Evolutionary conservation across 2,797 vertebrate species (phyloP), one percentile per base, ranked within the genome.

Genomic region (Lagodon rhomboides): DNA sequence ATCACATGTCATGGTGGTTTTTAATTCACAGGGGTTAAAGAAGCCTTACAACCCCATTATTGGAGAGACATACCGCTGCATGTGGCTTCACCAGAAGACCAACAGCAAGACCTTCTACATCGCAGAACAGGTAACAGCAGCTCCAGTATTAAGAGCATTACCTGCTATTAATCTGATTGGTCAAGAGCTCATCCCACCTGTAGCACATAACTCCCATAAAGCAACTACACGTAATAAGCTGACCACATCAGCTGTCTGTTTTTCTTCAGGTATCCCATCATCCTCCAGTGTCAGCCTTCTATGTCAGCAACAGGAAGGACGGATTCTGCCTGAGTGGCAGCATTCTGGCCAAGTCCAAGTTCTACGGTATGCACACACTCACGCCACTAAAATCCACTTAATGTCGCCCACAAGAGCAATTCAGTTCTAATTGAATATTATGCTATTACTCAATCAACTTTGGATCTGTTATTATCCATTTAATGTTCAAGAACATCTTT

Each of bases 41-140:
- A 99, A 99, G 94, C 98, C 98, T 1, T 99, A 99, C 86, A 99
- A 99, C 89, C 98, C 98, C 68, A 99, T 99, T 71, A 96, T 99
- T 23, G 98, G 98, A 66, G 98, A 99, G 94, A 99, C 95, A 6
- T 99, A 95, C 79, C 97, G 98, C 84, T 99, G 98, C 90, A 93
- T 99, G 94, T 99, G 98, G 98, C 95, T 99, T 89, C 98, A 99
- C 93, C 95, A 96, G 65, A 96, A 94, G 83, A 99, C 98, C 9
- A 98, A 95, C 91, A 99, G 98, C 95, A 99, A 99, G 93, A 99
- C 98, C 10, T 99, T 98, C 90, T 99, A 99, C 91, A 99, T 99
- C 55, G 96, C 97, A 30, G 98, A 99, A 80, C 98, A 99, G 97
- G 98, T 99, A 95, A 84, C 30, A 25, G 7, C 38, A 3, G 0